These are phyloP conservation scores for Onychorhynchus coronatus DNA, from an alignment of 2,113 vertebrate species.

Conservation along the genomic window DNA sequence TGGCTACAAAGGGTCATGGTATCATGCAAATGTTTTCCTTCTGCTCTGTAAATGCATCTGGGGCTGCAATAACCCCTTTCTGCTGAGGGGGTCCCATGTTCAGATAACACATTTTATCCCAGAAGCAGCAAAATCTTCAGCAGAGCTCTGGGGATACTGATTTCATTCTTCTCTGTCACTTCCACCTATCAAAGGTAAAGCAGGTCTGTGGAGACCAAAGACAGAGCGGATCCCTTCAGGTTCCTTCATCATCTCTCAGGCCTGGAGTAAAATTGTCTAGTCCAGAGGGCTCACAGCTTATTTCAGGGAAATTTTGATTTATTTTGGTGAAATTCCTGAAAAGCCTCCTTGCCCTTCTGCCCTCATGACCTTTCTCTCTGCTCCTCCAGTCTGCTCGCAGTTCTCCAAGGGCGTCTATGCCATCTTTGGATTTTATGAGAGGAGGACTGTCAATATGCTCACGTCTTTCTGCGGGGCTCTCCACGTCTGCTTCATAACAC, in stretches of 20 bases:
- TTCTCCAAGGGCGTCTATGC: slow-evolving; percentile 98
- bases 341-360: neutral
- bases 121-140: neutral
- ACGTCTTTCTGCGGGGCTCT: slow-evolving; percentile 98
- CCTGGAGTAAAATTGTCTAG: accelerated
- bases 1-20: neutral
- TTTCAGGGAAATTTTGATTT: neutral
- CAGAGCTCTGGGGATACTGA: neutral
- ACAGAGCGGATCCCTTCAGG: neutral
- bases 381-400: slow-evolving; percentile 90
- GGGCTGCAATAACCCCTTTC: neutral
- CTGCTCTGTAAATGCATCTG: neutral
- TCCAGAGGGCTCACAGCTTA: neutral
- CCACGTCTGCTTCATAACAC: slow-evolving; percentile 96
- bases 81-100: neutral
- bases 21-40: neutral
- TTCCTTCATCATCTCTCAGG: neutral
- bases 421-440: slow-evolving; percentile 98
- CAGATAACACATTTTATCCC: neutral
- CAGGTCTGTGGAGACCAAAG: neutral
- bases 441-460: slow-evolving; percentile 97
- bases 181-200: neutral
- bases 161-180: neutral
- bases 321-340: neutral
- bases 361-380: neutral